Base-by-base conservation (phyloP, 1,140 invertebrate species). In the Mya arenaria region DNA sequence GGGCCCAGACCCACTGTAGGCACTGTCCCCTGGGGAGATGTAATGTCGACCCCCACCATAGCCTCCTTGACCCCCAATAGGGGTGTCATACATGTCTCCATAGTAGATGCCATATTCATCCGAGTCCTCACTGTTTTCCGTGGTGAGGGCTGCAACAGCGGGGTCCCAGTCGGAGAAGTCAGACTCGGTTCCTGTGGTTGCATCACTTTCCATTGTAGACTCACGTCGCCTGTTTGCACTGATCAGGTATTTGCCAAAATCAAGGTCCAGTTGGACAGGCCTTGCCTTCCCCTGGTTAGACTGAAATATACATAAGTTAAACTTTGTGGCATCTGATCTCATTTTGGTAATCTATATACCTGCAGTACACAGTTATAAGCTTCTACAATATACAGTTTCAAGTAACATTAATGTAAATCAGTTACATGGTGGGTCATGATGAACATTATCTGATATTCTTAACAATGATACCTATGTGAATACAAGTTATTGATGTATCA, bases 41-140 rank as follows among this genome's bases (percentile, higher is more conserved):
- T 60, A n/a, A n/a, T n/a, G n/a, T 52, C 48, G 19, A 4, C 25
- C 17, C 48, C 19, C 2, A 52, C 17, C 1, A 52, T 52, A 52
- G 2, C 48, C 48, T 62, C 30, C 65, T 30, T 25, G 15, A 19
- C 66, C 65, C 25, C 66, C 66, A 30, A 80, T 71, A n/a, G 52
- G 5, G n/a, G 65, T 71, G 30, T 80, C 77, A 71, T 58, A 69
- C 66, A 80, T 69, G 60, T 80, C 63, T 34, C 65, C 77, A 62
- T 80, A 80, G 58, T 80, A 80, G 30, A 80, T 62, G 13, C 77
- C 77, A 80, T 71, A 71, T 30, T 80, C 77, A 39, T 80, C 77
- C n/a, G 77, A 80, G 19, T 80, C 77, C 23, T 80, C 77, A 25
- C 77, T 80, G 37, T 69, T 37, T 32, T 80, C 77, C 4, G 77